Evolutionary conservation across 2,888 invertebrate genomes (phyloP).

Genomic region (Sphaerophoria taeniata): DNA sequence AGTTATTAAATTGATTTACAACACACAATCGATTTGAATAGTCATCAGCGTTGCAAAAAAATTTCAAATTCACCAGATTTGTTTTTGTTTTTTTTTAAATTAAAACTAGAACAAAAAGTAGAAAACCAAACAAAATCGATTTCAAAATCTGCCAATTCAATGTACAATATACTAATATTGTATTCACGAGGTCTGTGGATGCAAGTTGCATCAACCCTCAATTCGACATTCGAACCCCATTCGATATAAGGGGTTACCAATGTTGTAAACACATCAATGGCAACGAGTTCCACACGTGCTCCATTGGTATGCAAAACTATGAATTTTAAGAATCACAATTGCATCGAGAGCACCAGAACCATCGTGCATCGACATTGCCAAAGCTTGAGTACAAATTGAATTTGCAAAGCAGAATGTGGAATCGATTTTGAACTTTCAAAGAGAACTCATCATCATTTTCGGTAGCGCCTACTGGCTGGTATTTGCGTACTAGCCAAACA

Average conservation of each 20-base stretch:
- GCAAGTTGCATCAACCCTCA: neutral
- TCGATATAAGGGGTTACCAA: conserved; percentile 7
- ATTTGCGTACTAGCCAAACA: neutral
- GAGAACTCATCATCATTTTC: neutral
- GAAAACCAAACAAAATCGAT: conserved; percentile 4
- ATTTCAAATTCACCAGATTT: conserved; percentile 14
- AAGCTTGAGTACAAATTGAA: conserved; percentile 38
- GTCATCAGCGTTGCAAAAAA: neutral
- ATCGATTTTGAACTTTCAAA: conserved; percentile 30
- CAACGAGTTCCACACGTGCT: conserved; percentile 24
- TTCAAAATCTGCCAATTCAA: neutral
- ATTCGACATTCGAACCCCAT: neutral
- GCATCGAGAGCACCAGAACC: neutral
- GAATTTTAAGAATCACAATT: conserved; percentile 1
- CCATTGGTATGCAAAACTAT: conserved; percentile 19
- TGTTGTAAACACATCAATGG: conserved; percentile 23
- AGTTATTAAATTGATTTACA: neutral
- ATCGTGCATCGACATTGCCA: neutral
- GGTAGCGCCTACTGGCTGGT: neutral
- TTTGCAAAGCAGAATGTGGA: conserved; percentile 35
- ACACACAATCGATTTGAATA: neutral
- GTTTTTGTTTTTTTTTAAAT: neutral
- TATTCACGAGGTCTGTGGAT: conserved; percentile 21
- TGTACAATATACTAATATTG: neutral
- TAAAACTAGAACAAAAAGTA: neutral